Conservation (phyloP, 2,797 vertebrate genomes). For the Macroramphosus scolopax region DNA sequence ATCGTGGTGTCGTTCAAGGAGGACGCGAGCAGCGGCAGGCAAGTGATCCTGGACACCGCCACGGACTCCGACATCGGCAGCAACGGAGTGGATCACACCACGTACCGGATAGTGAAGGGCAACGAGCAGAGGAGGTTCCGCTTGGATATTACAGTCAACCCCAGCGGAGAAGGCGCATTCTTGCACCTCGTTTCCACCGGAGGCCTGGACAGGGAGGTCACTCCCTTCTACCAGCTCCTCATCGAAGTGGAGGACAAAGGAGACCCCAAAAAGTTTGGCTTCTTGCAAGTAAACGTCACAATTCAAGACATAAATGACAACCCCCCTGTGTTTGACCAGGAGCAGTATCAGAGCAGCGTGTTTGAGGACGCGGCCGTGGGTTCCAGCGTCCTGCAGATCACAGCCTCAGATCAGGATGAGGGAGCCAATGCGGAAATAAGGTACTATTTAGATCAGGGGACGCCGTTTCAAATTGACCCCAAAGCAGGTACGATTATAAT, state of each 20-base stretch:
- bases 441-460: constrained; percentile 88
- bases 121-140: constrained; percentile 92
- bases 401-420: constrained; percentile 89
- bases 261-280: constrained; percentile 88
- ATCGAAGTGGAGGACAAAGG: constrained; percentile 97
- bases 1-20: constrained; percentile 96
- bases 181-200: constrained; percentile 92
- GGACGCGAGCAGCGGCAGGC: constrained; percentile 93
- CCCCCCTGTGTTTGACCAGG: constrained; percentile 86
- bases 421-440: constrained; percentile 91
- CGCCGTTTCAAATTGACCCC: constrained; percentile 92
- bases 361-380: constrained; percentile 90
- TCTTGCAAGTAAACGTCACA: constrained; percentile 94
- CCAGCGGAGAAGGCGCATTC: constrained; percentile 97
- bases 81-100: constrained; percentile 94
- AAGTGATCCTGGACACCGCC: constrained; percentile 96
- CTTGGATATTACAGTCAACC: constrained; percentile 95
- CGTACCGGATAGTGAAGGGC: constrained; percentile 91
- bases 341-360: constrained; percentile 88
- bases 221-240: constrained; percentile 88
- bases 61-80: constrained; percentile 93
- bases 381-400: constrained; percentile 87
- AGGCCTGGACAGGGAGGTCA: constrained; percentile 90
- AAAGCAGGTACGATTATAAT: constrained; percentile 90
- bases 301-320: constrained; percentile 98